Base-by-base conservation (phyloP, 2,888 invertebrate species). In the Zygogramma bicolorata region DNA sequence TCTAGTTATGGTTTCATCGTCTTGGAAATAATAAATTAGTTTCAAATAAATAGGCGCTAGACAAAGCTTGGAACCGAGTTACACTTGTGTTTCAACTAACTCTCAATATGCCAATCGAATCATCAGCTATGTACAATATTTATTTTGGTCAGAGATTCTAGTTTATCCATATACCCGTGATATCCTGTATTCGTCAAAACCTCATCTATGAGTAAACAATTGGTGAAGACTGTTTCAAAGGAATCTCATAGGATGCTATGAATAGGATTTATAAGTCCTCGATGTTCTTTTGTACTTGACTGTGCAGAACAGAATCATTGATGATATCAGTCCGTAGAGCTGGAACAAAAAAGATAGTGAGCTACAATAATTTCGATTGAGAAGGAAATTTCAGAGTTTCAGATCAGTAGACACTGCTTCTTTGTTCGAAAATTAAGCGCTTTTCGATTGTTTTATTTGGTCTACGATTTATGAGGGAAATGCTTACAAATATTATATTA, bases 271-370 rank as follows among this genome's bases (percentile, higher is more conserved):
- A 85, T 93, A 93, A 1, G 92, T 92, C 82, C 92, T 90, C 7
- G 92, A 90, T 53, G 90, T 89, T 62, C 91, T 88, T 86, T 92
- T 92, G 82, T 93, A 91, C 80, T 91, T 91, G 31, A 93, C 91
- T 3, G 93, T 93, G 84, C 93, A 94, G 85, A 93, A 93, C 8
- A 94, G 87, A 74, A 94, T 87, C 91, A 94, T 93, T 38, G 94
- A 93, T 1, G 93, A 91, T 74, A 94, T 91, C 75, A 94, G 88
- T 3, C 94, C 94, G 84, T 93, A 93, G 46, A 94, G 85, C 90
- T 93, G 89, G 31, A 91, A 88, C 73, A 75, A 71, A 81, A 79
- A n/a, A n/a, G n/a, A n/a, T n/a, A n/a, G n/a, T n/a, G n/a, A n/a
- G n/a, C n/a, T n/a, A n/a, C n/a, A n/a, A n/a, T n/a, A n/a, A n/a